Evolutionary conservation across 2,888 invertebrate genomes (phyloP).

Genomic region (Hirtodrosophila confusa): DNA sequence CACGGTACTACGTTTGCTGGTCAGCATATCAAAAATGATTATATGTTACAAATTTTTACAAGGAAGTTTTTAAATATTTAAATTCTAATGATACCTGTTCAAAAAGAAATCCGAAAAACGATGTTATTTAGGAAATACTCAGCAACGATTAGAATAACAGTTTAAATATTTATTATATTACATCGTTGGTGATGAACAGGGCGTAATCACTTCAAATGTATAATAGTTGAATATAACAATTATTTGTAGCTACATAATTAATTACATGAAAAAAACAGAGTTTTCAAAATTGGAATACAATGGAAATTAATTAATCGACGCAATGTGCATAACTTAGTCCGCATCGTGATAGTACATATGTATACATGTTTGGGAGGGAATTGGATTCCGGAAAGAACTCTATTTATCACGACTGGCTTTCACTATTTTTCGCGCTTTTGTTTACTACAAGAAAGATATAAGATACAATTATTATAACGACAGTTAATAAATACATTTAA

Average conservation of each 20-base stretch:
- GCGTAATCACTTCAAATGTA: slow-evolving; percentile 44
- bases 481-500: slow-evolving; percentile 41
- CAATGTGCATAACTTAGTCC: slow-evolving; percentile 32
- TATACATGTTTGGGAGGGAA: slow-evolving; percentile 40
- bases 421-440: slow-evolving; percentile 79
- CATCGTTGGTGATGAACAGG: slow-evolving; percentile 37
- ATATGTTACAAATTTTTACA: too few relatives aligned
- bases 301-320: slow-evolving; percentile 26
- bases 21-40: too few relatives aligned
- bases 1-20: too few relatives aligned
- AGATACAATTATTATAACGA: slow-evolving; percentile 42
- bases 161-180: slow-evolving; percentile 46
- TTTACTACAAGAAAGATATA: slow-evolving; percentile 73
- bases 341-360: slow-evolving; percentile 27
- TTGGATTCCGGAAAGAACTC: slow-evolving; percentile 41
- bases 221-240: slow-evolving; percentile 41
- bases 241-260: slow-evolving; percentile 34
- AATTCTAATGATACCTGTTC: too few relatives aligned
- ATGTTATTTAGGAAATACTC: slow-evolving; percentile 1
- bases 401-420: slow-evolving; percentile 33
- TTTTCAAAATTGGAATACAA: slow-evolving; percentile 31
- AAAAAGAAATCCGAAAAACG: too few relatives aligned
- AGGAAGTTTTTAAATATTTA: too few relatives aligned
- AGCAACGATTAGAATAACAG: slow-evolving; percentile 27
- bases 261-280: slow-evolving; percentile 25